Evolutionary conservation across 2,113 vertebrate genomes (phyloP), one percentile per base, ranked within the genome.

Genomic region (Monopterus albus): DNA sequence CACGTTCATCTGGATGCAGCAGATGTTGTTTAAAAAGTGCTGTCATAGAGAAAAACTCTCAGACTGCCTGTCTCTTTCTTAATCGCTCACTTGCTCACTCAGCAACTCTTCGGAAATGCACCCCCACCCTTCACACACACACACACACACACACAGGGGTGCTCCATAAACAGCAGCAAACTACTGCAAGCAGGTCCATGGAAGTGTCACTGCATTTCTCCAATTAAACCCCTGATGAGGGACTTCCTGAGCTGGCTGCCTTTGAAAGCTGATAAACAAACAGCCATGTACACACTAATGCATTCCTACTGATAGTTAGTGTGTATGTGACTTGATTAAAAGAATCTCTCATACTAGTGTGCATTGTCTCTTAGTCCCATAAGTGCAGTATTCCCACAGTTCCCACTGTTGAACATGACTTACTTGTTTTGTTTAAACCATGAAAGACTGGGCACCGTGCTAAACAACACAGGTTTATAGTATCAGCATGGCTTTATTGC

Each of bases 81-180:
- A 80, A 84, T 87, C 63, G 26, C 72, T 77, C 72, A 31, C 50
- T 67, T 78, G 79, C 88, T 80, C 64, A 47, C 75, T 88, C 84
- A 85, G 86, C 78, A 81, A 68, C 53, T 72, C 75, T 59, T 75
- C 69, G 47, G 65, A 78, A 78, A 60, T n/a, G 66, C 71, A 42
- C 67, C n/a, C 20, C 62, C 50, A 45, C 20, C 28, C 36, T 0
- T 0, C 53, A 33, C 35, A 46, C 31, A 28, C 49, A 17, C 26
- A 15, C 21, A 50, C 69, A 58, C 36, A 26, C 43, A 20, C 53
- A 67, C 40, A 56, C 42, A 42, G 50, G 21, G 38, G 31, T 62
- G 69, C 77, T 79, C 65, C 59, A 64, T 46, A 83, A 79, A 64
- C 78, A 81, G 75, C 49, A 15, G 78, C 73, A 47, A 56, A 31